A percentile compares a stretch with the other conserved stretches of the same genome.
Evolutionary conservation across 2,113 vertebrate genomes (phyloP).

Genomic region (Hippoglossus stenolepis): DNA sequence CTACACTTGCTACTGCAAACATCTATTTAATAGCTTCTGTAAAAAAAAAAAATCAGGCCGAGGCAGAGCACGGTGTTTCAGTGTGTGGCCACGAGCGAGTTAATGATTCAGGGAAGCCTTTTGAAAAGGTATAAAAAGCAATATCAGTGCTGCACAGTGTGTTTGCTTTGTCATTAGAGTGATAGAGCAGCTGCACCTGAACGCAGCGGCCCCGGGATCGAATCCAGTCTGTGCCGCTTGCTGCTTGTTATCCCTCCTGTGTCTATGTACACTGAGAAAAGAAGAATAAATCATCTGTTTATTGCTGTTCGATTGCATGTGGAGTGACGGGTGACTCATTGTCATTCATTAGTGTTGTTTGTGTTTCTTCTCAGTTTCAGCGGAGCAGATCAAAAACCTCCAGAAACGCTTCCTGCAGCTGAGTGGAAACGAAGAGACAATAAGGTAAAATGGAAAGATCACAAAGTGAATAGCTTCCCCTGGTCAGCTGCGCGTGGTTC

Average conservation of each 20-base stretch:
- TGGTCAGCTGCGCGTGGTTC: not conserved
- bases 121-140: slow-evolving; percentile 15
- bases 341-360: not conserved
- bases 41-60: not conserved
- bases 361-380: slow-evolving; percentile 84
- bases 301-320: no score
- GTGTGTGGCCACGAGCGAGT: slow-evolving; percentile 15
- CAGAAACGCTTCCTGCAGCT: slow-evolving; percentile 89
- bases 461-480: no score
- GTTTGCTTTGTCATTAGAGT: slow-evolving; percentile 47
- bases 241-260: no score
- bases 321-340: not conserved
- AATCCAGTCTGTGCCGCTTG: not conserved
- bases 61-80: not conserved
- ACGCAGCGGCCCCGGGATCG: not conserved
- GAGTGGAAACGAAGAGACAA: slow-evolving; percentile 85
- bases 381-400: slow-evolving; percentile 90
- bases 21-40: not conserved
- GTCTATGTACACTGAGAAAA: no score
- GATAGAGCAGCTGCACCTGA: slow-evolving; percentile 6
- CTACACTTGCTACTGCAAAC: slow-evolving; percentile 23
- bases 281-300: no score
- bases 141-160: not conserved
- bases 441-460: slow-evolving; percentile 82
- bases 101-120: slow-evolving; percentile 53